Conservation (phyloP, 2,888 invertebrate genomes). For the Chouioia cunea region DNA sequence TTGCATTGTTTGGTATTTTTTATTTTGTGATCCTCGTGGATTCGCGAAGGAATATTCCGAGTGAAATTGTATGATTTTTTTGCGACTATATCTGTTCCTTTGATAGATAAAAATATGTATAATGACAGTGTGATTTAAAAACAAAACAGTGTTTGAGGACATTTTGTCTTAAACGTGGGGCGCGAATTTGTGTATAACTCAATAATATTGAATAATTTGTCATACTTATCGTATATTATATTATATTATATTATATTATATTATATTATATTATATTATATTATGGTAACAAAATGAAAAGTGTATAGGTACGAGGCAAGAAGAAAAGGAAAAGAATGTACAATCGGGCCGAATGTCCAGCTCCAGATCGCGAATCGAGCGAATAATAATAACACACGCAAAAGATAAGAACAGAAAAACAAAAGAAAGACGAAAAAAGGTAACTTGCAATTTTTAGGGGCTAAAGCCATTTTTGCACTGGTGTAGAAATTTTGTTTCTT, state of each 20-base stretch:
- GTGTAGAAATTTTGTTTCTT: constrained; percentile 18
- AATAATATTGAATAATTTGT: constrained; percentile 42
- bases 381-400: neutral
- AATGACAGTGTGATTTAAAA: constrained; percentile 40
- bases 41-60: constrained; percentile 8
- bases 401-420: neutral
- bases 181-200: constrained; percentile 39
- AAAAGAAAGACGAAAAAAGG: constrained; percentile 2
- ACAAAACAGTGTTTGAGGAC: constrained; percentile 32
- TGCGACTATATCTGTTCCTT: constrained; percentile 42
- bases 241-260: constrained; percentile 17
- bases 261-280: constrained; percentile 22
- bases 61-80: constrained; percentile 30
- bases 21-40: neutral
- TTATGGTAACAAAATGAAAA: constrained; percentile 5
- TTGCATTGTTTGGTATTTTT: no score
- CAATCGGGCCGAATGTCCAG: constrained; percentile 48
- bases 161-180: constrained; percentile 32
- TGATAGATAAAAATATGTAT: constrained; percentile 17
- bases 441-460: constrained; percentile 35
- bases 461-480: constrained; percentile 32
- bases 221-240: constrained; percentile 39
- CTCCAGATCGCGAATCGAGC: constrained; percentile 35
- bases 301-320: constrained; percentile 26
- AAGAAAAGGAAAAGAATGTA: constrained; percentile 32